Evolutionary conservation across 2,113 vertebrate species (phyloP).

Genomic region (Paracanthobrama guichenoti): DNA sequence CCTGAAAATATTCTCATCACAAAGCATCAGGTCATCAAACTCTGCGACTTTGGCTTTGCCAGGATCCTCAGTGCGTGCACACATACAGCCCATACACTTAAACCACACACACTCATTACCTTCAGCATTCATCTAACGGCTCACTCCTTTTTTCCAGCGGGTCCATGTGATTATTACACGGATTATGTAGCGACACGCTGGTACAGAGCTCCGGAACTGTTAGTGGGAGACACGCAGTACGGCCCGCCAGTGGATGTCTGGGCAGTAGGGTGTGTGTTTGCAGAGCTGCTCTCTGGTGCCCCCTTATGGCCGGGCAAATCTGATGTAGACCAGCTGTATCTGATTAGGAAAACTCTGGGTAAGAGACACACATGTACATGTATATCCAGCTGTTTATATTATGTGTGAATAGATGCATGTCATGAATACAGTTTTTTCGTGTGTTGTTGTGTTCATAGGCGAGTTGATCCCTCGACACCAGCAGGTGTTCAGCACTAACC

Average conservation of each 20-base stretch:
- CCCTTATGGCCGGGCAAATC: slow-evolving; percentile 95
- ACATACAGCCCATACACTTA: not conserved
- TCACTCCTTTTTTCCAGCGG: slow-evolving; percentile 72
- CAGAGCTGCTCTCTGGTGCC: slow-evolving; percentile 85
- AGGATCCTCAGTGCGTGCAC: slow-evolving; percentile 88
- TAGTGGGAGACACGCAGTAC: slow-evolving; percentile 93
- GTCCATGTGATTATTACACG: slow-evolving; percentile 90
- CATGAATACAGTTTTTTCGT: not conserved
- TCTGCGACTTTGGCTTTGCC: slow-evolving; percentile 97
- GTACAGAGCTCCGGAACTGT: slow-evolving; percentile 91
- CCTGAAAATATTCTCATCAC: slow-evolving; percentile 97
- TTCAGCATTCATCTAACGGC: not conserved
- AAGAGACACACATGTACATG: slow-evolving; percentile 54
- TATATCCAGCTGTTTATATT: not conserved
- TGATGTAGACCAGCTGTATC: slow-evolving; percentile 92
- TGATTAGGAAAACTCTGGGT: slow-evolving; percentile 91
- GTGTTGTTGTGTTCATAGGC: slow-evolving; percentile 74
- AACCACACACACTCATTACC: not conserved
- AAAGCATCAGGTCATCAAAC: slow-evolving; percentile 92
- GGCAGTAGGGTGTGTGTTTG: slow-evolving; percentile 93
- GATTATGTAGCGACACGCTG: slow-evolving; percentile 96
- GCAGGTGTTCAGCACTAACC: slow-evolving; percentile 94
- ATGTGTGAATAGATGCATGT: not conserved
- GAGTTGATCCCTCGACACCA: slow-evolving; percentile 95
- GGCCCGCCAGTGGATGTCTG: slow-evolving; percentile 92